Evolutionary conservation across 2,113 vertebrate species (phyloP).

Genomic region (Pagrus major): DNA sequence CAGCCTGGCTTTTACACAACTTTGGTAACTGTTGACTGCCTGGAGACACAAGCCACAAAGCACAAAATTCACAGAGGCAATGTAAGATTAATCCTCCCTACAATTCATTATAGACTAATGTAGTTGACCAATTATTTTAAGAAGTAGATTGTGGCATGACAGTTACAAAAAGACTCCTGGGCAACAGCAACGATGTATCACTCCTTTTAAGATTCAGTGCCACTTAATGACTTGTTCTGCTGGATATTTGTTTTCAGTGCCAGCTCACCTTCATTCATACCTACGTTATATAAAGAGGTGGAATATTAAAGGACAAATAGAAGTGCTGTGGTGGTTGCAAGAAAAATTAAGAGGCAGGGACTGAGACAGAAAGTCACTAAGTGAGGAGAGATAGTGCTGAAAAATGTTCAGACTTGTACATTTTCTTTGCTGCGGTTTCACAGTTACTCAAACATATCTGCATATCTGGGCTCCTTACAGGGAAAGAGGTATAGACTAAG

Average conservation of each 20-base stretch:
- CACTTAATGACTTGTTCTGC: constrained; percentile 17
- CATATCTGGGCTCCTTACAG: constrained; percentile 46
- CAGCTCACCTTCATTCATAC: constrained; percentile 25
- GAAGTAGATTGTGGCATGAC: neutral
- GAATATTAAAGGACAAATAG: constrained; percentile 23
- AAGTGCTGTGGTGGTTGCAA: constrained; percentile 32
- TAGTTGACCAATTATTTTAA: neutral
- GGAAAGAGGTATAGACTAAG: constrained; percentile 36
- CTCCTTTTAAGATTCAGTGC: constrained; percentile 1
- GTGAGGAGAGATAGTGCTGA: constrained; percentile 49
- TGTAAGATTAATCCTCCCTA: neutral
- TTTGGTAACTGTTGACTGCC: no score
- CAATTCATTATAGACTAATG: neutral
- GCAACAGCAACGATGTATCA: neutral
- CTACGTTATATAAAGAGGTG: constrained; percentile 6
- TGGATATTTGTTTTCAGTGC: constrained; percentile 8
- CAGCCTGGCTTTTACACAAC: no score
- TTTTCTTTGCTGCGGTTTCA: constrained; percentile 46
- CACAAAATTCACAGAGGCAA: neutral
- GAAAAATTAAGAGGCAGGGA: constrained; percentile 44
- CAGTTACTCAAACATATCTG: constrained; percentile 53
- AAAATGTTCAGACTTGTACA: constrained; percentile 49
- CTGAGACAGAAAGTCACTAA: constrained; percentile 55
- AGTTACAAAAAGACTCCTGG: constrained; percentile 2
- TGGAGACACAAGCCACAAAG: no score